Evolutionary conservation across 2,113 vertebrate species (phyloP).

Genomic region (Labeo catla): DNA sequence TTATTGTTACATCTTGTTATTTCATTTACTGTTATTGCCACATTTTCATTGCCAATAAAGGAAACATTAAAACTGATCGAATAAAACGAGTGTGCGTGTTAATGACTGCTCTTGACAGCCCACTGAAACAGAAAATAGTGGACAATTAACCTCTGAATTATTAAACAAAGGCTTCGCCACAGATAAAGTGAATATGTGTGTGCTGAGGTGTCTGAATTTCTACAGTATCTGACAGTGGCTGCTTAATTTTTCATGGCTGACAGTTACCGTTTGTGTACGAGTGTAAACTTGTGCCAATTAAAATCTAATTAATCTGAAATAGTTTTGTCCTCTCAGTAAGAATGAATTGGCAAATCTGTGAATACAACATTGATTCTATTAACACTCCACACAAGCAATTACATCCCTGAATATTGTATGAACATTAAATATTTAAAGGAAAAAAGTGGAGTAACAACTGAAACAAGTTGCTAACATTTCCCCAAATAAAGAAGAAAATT

Average conservation of each 20-base stretch:
- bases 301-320: background rate
- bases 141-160: conserved; percentile 70
- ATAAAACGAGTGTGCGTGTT: conserved; percentile 1
- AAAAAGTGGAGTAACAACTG: background rate
- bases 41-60: background rate
- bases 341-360: background rate
- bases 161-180: conserved; percentile 60
- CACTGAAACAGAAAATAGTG: conserved; percentile 23
- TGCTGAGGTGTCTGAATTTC: background rate
- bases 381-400: background rate
- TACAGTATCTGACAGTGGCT: background rate
- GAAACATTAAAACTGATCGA: background rate
- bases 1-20: background rate
- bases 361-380: background rate
- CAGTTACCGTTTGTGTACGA: background rate
- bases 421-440: background rate
- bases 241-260: conserved; percentile 1
- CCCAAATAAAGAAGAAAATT: background rate
- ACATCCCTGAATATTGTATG: background rate
- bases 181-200: conserved; percentile 20
- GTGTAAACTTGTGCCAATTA: conserved; percentile 12
- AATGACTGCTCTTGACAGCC: background rate
- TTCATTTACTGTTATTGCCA: background rate
- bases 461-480: background rate
- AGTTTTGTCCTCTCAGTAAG: background rate